Evolutionary conservation across 2,113 vertebrate genomes (phyloP).

Genomic region (Sinocyclocheilus rhinocerous): DNA sequence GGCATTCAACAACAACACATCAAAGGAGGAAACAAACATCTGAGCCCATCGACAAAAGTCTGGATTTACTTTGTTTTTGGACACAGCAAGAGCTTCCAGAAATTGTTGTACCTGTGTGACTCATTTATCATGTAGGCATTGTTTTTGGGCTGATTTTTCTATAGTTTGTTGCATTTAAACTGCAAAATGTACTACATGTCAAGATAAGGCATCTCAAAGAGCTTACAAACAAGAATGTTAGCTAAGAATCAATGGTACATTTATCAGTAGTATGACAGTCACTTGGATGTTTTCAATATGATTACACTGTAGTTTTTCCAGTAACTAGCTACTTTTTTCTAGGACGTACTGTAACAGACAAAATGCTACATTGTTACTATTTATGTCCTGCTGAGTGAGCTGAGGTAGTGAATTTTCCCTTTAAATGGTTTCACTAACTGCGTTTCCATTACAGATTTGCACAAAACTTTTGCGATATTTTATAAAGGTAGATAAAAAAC

Average conservation of each 20-base stretch:
- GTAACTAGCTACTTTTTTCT: neutral
- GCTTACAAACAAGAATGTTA: neutral
- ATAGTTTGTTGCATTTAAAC: neutral
- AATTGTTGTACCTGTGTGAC: neutral
- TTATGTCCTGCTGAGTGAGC: neutral
- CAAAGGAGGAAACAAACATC: slow-evolving; percentile 25
- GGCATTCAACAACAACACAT: slow-evolving; percentile 43
- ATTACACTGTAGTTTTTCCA: neutral
- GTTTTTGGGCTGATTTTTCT: neutral
- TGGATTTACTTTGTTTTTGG: slow-evolving; percentile 17
- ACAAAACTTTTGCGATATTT: too few relatives aligned
- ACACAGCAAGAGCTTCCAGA: neutral
- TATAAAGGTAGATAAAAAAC: too few relatives aligned
- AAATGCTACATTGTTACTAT: neutral
- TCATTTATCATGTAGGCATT: neutral
- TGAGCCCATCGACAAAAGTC: neutral
- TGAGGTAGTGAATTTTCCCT: neutral
- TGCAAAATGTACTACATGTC: neutral
- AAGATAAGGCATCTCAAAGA: neutral
- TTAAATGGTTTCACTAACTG: too few relatives aligned
- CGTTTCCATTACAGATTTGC: too few relatives aligned
- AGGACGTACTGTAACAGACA: neutral
- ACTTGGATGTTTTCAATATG: neutral
- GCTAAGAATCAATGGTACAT: neutral
- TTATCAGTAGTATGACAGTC: neutral